Percentiles rank a stretch among this genome's conserved stretches.
Evolutionary conservation across 2,888 invertebrate species (phyloP).

Genomic region (Acleris literana): DNA sequence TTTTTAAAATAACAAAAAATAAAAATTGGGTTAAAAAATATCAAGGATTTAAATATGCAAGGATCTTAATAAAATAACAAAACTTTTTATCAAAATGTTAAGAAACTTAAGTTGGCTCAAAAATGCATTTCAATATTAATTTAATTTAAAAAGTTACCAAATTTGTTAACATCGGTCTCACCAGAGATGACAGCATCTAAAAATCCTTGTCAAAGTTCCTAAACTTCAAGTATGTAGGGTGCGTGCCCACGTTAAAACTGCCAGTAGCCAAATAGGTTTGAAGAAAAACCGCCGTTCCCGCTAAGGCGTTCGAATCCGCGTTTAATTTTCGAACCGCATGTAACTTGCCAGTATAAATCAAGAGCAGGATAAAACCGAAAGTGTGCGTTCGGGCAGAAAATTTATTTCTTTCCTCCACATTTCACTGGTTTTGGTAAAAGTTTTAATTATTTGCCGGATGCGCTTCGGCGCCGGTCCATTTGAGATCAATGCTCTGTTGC

Average conservation of each 20-base stretch:
- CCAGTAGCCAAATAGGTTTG: constrained; percentile 10
- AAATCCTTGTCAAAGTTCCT: constrained; percentile 22
- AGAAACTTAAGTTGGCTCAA: not conserved
- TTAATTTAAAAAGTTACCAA: constrained; percentile 10
- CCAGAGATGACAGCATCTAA: constrained; percentile 22
- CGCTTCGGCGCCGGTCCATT: constrained; percentile 57
- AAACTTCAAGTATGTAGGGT: constrained; percentile 28
- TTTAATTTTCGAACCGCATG: constrained; percentile 47
- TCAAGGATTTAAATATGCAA: too few species aligned
- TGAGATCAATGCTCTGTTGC: constrained; percentile 62
- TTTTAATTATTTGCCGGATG: constrained; percentile 80
- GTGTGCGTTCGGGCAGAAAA: constrained; percentile 71
- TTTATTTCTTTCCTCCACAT: constrained; percentile 74
- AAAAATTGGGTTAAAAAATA: too few species aligned
- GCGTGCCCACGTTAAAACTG: constrained; percentile 1
- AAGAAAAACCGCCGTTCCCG: constrained; percentile 26
- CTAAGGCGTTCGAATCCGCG: constrained; percentile 16
- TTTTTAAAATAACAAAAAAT: too few species aligned
- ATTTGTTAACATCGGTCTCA: constrained; percentile 22
- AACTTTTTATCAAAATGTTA: too few species aligned
- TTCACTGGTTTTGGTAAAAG: constrained; percentile 72
- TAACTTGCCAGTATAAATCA: constrained; percentile 65
- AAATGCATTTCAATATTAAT: not conserved
- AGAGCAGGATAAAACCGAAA: constrained; percentile 72
- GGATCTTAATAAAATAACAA: too few species aligned